Evolutionary conservation across 2,113 vertebrate species (phyloP), one percentile per base, ranked within the genome.

Genomic region (Heterotis niloticus): DNA sequence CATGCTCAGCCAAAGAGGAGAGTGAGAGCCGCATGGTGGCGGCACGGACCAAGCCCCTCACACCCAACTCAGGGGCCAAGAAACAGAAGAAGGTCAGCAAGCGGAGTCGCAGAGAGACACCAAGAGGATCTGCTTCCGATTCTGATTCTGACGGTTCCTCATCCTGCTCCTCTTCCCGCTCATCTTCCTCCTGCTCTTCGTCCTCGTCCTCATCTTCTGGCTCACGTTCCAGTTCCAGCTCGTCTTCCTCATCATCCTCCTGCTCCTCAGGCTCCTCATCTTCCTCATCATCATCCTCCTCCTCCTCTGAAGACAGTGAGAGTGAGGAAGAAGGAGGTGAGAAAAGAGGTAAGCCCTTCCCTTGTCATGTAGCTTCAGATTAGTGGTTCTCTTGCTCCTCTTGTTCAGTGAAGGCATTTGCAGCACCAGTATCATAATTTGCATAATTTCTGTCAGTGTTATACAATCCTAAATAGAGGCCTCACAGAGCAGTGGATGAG

Each of bases 191-290:
- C 77, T 98, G 96, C 20, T 96, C 96, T 10, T 98, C 98, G 0
- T 95, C 94, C 0, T 98, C 96, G 0, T 96, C 95, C 4, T 97
- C 97, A 1, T 96, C 96, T 0, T 96, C 97, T 0, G 88, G 88
- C 78, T 93, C 92, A 2, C 89, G 90, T 5, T 93, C 92, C 52
- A 89, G 89, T 76, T 93, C 92, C 14, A 92, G 90, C 0, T 95
- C 94, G 34, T 93, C 92, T 1, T 96, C 95, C 0, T 98, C 97
- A 54, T 98, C 95, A 69, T 98, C 96, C 0, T 96, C 91, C 70
- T 96, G 95, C 84, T 92, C 90, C 75, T 98, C 96, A n/a, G 96
- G 96, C 67, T 98, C 97, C 0, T 99, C 97, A 0, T 96, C 96
- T 0, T 98, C 97, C 0, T 98, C 96, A 0, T 98, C 97, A 0